phyloP scores from a whole-genome alignment of 2,888 invertebrate genomes.

The Agrochola circellaris region DNA sequence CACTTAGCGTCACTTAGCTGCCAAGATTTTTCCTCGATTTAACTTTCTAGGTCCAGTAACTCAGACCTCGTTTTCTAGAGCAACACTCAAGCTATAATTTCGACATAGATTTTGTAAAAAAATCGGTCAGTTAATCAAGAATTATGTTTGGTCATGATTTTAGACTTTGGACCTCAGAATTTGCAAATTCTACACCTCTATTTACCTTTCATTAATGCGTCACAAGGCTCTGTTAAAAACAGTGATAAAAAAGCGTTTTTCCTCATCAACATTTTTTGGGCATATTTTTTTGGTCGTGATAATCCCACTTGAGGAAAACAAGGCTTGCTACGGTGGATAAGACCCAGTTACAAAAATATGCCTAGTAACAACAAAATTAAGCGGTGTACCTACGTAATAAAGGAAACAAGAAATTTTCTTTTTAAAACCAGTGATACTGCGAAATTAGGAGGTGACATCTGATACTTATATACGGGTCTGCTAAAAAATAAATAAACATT shows the following conservation, averaged over 20 bases:
- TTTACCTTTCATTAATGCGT: background rate
- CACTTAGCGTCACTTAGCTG: background rate
- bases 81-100: background rate
- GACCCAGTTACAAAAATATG: background rate
- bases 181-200: background rate
- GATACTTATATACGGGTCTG: too few relatives aligned
- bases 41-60: background rate
- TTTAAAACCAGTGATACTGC: background rate
- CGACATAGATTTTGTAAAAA: background rate
- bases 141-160: background rate
- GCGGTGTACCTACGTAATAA: background rate
- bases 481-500: too few relatives aligned
- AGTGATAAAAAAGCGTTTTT: background rate
- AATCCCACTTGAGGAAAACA: conserved; percentile 2
- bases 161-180: too few relatives aligned
- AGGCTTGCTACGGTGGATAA: conserved; percentile 7
- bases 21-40: background rate
- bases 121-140: background rate
- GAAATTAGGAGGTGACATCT: background rate
- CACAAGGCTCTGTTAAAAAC: background rate
- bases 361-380: background rate
- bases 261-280: background rate
- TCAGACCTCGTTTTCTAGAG: background rate
- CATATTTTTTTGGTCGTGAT: background rate
- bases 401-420: background rate